A percentile compares a stretch with the other conserved stretches of the same genome.
phyloP scores from a whole-genome alignment of 2,888 invertebrate genomes.

The Gymnocheta viridis region DNA sequence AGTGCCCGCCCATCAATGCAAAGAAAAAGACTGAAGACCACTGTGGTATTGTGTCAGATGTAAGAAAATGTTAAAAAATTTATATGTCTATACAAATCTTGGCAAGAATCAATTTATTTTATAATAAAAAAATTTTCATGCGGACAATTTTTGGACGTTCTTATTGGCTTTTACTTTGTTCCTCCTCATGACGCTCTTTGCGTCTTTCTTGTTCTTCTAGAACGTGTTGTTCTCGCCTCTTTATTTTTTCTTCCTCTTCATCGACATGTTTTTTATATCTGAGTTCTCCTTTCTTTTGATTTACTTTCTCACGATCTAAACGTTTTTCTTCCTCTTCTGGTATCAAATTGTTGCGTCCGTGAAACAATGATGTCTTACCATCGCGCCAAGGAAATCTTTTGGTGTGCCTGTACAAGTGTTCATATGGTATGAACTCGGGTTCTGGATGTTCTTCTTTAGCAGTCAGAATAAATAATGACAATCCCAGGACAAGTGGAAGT shows the following conservation, averaged over 20 bases:
- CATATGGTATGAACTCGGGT: conserved; percentile 85
- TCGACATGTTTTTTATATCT: conserved; percentile 17
- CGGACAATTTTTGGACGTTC: background rate
- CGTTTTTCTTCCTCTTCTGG: conserved; percentile 83
- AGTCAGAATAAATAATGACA: conserved; percentile 52
- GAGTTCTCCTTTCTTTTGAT: conserved; percentile 8
- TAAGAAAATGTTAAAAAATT: conserved; percentile 75
- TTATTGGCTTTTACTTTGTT: conserved; percentile 1
- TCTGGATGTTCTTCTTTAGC: conserved; percentile 74
- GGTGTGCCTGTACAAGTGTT: conserved; percentile 85
- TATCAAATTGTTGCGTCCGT: conserved; percentile 90
- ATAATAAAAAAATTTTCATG: background rate
- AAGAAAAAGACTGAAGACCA: conserved; percentile 75
- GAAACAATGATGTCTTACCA: conserved; percentile 91
- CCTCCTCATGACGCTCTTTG: conserved; percentile 50
- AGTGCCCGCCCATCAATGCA: conserved; percentile 79
- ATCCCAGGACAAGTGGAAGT: conserved; percentile 48
- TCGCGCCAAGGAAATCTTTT: conserved; percentile 96
- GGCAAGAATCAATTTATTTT: conserved; percentile 16
- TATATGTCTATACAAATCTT: background rate
- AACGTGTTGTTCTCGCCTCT: conserved; percentile 45
- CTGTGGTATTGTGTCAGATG: conserved; percentile 75
- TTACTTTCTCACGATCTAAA: conserved; percentile 49
- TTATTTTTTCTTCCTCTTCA: conserved; percentile 50
- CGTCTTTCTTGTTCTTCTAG: conserved; percentile 49